Conservation (phyloP, 2,888 invertebrate species). For the Hemicrepidius hirtus region DNA sequence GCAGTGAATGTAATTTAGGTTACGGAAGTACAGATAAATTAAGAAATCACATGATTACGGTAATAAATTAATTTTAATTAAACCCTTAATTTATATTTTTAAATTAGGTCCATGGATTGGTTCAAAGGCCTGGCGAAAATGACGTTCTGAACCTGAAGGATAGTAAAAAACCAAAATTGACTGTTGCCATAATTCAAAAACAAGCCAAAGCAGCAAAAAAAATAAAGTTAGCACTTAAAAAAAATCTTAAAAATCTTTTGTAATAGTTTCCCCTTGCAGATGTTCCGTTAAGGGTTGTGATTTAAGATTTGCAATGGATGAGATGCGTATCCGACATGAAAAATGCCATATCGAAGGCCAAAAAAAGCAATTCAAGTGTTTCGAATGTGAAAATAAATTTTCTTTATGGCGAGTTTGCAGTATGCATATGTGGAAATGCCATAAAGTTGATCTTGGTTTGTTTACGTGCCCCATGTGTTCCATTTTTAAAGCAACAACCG, state of each 20-base stretch:
- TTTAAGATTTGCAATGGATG: conserved; percentile 73
- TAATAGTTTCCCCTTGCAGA: conserved; percentile 63
- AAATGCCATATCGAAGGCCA: conserved; percentile 73
- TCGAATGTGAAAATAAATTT: conserved; percentile 73
- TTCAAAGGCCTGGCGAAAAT: conserved; percentile 44
- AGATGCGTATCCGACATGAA: conserved; percentile 72
- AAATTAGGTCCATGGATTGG: conserved; percentile 56
- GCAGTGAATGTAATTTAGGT: conserved; percentile 73
- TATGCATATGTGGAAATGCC: conserved; percentile 81
- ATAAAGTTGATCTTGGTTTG: conserved; percentile 77
- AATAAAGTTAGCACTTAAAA: conserved; percentile 62
- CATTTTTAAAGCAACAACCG: conserved; percentile 74
- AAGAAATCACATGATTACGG: conserved; percentile 74
- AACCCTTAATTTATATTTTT: neutral
- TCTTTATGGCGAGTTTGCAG: conserved; percentile 80
- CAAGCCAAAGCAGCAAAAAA: conserved; percentile 63
- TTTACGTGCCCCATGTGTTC: conserved; percentile 76
- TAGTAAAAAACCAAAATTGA: conserved; percentile 37
- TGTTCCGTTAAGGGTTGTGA: conserved; percentile 75
- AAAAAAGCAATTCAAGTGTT: conserved; percentile 73
- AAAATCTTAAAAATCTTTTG: too few species aligned
- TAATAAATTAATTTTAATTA: conserved; percentile 56
- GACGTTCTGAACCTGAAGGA: too few species aligned
- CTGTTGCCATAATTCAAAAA: conserved; percentile 43
- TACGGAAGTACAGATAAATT: conserved; percentile 72